phyloP scores from a whole-genome alignment of 2,113 vertebrate species.

The Corythornis vintsioides region DNA sequence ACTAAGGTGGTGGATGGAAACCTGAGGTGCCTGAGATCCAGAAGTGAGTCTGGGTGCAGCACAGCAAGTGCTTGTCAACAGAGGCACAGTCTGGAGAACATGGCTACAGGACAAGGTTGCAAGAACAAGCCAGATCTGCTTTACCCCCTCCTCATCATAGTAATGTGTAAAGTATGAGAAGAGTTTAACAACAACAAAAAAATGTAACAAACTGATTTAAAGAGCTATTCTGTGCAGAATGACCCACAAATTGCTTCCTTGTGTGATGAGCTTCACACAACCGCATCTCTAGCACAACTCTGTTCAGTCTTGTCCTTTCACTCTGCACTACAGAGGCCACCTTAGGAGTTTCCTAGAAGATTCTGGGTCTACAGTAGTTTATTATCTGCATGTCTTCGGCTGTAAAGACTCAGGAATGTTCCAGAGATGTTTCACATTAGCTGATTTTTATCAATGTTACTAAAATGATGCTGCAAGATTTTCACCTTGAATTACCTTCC shows the following conservation, averaged over 20 bases:
- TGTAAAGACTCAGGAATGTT: neutral
- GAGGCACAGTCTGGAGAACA: neutral
- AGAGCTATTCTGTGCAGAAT: neutral
- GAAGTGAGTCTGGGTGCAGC: neutral
- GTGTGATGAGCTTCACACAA: fast-evolving
- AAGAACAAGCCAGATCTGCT: neutral
- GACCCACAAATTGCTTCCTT: neutral
- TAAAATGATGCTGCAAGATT: neutral
- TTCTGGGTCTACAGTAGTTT: neutral
- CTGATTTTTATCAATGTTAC: neutral
- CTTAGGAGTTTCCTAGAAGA: neutral
- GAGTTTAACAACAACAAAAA: neutral
- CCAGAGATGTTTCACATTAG: neutral
- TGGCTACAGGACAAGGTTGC: neutral
- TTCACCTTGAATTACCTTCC: neutral
- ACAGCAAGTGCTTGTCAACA: neutral
- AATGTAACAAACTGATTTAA: neutral
- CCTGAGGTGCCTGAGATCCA: neutral
- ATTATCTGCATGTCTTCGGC: neutral
- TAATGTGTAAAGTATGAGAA: neutral
- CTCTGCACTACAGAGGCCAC: fast-evolving
- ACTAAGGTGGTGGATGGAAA: neutral
- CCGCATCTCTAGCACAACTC: neutral
- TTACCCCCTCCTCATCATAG: neutral
- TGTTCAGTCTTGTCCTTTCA: neutral